Evolutionary conservation across 2,113 vertebrate genomes (phyloP).

Genomic region (Psophia crepitans): DNA sequence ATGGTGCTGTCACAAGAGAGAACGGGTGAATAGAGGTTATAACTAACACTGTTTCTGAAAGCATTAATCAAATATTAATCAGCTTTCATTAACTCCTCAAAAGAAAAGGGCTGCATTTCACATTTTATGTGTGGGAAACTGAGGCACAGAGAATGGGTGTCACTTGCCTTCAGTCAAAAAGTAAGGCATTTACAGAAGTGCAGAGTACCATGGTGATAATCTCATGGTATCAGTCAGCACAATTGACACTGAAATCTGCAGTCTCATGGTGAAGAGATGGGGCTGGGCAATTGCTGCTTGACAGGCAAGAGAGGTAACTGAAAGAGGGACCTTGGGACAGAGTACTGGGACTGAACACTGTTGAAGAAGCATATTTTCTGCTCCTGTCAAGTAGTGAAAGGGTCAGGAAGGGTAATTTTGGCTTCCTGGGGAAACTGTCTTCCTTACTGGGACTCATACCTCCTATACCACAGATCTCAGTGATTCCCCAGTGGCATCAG

Average conservation of each 20-base stretch:
- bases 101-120: background rate
- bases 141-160: background rate
- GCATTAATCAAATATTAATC: background rate
- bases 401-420: background rate
- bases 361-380: background rate
- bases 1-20: background rate
- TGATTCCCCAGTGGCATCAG: background rate
- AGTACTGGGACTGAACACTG: background rate
- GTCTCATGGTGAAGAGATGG: background rate
- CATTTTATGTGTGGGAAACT: background rate
- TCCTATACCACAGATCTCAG: background rate
- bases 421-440: background rate
- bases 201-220: background rate
- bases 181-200: background rate
- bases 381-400: background rate
- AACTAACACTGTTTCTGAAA: background rate
- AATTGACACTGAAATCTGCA: background rate
- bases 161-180: background rate
- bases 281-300: background rate
- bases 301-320: background rate
- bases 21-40: background rate
- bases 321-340: background rate
- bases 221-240: background rate
- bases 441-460: background rate
- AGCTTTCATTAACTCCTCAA: background rate